These are phyloP conservation scores for Clitarchus hookeri DNA, from an alignment of 2,888 invertebrate species.

Conservation along the genomic window DNA sequence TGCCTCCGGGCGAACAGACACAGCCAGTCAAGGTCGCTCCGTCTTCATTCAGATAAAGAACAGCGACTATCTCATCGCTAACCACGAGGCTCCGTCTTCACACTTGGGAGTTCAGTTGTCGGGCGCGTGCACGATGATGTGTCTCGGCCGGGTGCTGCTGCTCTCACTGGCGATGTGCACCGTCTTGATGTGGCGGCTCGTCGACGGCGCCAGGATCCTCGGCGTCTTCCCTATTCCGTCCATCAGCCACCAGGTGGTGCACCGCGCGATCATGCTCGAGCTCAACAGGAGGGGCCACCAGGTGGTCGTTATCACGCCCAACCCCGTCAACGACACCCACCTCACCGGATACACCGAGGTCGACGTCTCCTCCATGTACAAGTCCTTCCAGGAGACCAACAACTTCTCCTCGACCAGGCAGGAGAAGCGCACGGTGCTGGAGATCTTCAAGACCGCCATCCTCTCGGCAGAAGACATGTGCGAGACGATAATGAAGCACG, in stretches of 20 bases:
- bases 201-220: slow-evolving; percentile 41
- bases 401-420: neutral
- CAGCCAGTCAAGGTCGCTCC: no score
- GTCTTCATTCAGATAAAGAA: no score
- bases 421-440: neutral
- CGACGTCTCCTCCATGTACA: neutral
- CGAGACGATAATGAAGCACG: slow-evolving; percentile 32
- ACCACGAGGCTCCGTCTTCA: no score
- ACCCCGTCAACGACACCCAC: slow-evolving; percentile 47
- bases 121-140: no score
- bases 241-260: slow-evolving; percentile 44
- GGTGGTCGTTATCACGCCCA: slow-evolving; percentile 42
- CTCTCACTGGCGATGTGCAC: neutral
- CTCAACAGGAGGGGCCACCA: slow-evolving; percentile 44
- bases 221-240: slow-evolving; percentile 42
- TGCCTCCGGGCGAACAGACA: no score
- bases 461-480: neutral
- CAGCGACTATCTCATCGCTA: no score
- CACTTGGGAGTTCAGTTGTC: no score
- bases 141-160: neutral
- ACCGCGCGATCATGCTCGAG: slow-evolving; percentile 42
- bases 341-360: neutral
- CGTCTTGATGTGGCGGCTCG: neutral
- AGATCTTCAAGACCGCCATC: neutral
- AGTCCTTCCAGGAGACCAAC: neutral